Conservation (phyloP, 2,888 invertebrate genomes). For the Pollenia labialis region DNA sequence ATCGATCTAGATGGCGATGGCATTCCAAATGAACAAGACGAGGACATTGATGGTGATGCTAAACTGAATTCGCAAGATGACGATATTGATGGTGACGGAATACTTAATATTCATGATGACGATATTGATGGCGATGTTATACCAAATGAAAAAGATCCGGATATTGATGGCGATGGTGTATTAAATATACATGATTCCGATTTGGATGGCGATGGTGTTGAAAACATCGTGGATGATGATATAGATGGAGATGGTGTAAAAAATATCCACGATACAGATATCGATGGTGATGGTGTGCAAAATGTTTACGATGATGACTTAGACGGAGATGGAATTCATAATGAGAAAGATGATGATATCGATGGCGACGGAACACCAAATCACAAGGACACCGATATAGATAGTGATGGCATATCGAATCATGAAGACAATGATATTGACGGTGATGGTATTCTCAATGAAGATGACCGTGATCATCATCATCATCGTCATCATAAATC, state of each 20-base stretch:
- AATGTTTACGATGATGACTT: conserved; percentile 84
- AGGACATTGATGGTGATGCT: conserved; percentile 74
- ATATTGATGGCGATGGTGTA: conserved; percentile 76
- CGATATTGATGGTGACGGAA: conserved; percentile 77
- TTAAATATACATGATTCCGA: conserved; percentile 72
- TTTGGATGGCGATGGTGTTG: conserved; percentile 84
- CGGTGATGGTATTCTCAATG: conserved; percentile 78
- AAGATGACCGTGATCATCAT: conserved; percentile 73
- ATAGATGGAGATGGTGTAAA: conserved; percentile 83
- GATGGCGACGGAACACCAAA: conserved; percentile 85
- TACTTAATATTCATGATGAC: conserved; percentile 79
- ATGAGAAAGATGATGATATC: conserved; percentile 83
- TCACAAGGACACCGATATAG: conserved; percentile 79
- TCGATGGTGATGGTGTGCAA: conserved; percentile 83
- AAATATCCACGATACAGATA: conserved; percentile 79
- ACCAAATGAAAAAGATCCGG: conserved; percentile 77
- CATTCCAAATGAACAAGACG: conserved; percentile 73
- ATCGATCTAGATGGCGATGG: conserved; percentile 75
- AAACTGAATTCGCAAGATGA: conserved; percentile 74
- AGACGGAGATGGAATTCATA: conserved; percentile 79
- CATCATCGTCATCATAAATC: conserved; percentile 65
- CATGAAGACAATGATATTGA: conserved; percentile 74
- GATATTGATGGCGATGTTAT: conserved; percentile 79
- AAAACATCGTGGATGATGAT: conserved; percentile 83
- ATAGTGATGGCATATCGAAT: conserved; percentile 79